These are phyloP conservation scores for Mallotus villosus DNA, from an alignment of 2,797 vertebrate genomes.

Conservation along the genomic window DNA sequence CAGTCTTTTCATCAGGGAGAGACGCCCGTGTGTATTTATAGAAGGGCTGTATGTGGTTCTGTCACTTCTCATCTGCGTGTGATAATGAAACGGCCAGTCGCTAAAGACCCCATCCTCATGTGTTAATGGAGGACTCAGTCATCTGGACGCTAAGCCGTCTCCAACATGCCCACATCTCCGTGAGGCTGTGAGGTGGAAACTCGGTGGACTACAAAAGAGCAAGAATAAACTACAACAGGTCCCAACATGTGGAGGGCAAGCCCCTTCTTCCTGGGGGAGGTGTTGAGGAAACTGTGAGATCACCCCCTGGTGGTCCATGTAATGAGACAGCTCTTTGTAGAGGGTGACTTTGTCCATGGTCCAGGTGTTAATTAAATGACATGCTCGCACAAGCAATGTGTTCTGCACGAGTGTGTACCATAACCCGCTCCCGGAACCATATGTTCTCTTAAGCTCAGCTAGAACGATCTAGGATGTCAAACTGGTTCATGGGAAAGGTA, in stretches of 20 bases:
- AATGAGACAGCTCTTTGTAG: slow-evolving; percentile 10
- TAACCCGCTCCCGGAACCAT: background rate
- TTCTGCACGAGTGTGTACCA: background rate
- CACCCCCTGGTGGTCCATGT: background rate
- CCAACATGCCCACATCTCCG: background rate
- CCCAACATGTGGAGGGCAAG: slow-evolving; percentile 33
- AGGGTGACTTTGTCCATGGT: background rate
- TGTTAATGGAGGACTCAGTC: slow-evolving; percentile 35
- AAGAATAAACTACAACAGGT: slow-evolving; percentile 33
- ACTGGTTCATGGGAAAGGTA: background rate
- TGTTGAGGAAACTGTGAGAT: slow-evolving; percentile 34
- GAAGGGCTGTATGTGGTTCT: slow-evolving; percentile 22
- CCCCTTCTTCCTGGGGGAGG: slow-evolving; percentile 19
- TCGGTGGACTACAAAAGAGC: background rate
- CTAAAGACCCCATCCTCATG: slow-evolving; percentile 33
- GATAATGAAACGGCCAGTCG: slow-evolving; percentile 60
- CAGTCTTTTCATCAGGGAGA: slow-evolving; percentile 34
- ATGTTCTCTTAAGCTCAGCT: background rate
- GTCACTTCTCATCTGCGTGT: slow-evolving; percentile 55
- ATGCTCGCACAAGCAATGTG: background rate
- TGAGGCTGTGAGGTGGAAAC: background rate
- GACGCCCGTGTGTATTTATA: slow-evolving; percentile 47
- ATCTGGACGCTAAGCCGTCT: slow-evolving; percentile 10
- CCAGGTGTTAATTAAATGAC: slow-evolving; percentile 39
- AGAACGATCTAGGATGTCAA: background rate